Percentiles rank a stretch among this genome's conserved stretches.
Evolutionary conservation across 2,888 invertebrate species (phyloP).

Genomic region (Therioaphis trifolii): DNA sequence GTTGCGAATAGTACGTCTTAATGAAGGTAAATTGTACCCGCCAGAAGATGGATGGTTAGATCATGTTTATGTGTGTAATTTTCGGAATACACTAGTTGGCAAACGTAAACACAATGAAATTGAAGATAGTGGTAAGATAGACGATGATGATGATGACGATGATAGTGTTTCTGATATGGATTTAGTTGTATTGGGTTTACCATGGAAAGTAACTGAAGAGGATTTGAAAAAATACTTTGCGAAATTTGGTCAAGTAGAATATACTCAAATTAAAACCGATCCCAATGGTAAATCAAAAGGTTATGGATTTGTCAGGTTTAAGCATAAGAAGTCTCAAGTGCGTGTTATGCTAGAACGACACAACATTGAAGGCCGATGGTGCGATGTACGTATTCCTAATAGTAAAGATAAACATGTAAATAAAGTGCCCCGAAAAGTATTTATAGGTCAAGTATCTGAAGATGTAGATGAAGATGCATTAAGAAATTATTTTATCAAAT

Average conservation of each 20-base stretch:
- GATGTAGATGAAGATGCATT: slow-evolving; percentile 91
- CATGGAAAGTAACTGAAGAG: slow-evolving; percentile 98
- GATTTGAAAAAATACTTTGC: slow-evolving; percentile 96
- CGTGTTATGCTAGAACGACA: slow-evolving; percentile 95
- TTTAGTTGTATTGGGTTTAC: slow-evolving; percentile 95
- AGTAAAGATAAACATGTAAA: slow-evolving; percentile 70
- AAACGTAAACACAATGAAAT: slow-evolving; percentile 96
- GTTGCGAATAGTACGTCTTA: slow-evolving; percentile 81
- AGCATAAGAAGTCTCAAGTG: slow-evolving; percentile 94
- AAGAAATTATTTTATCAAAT: slow-evolving; percentile 88
- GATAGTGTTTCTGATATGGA: slow-evolving; percentile 96
- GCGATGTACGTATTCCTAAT: slow-evolving; percentile 98
- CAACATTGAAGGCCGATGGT: slow-evolving; percentile 97
- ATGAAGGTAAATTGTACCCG: slow-evolving; percentile 91
- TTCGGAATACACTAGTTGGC: slow-evolving; percentile 75
- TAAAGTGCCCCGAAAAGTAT: slow-evolving; percentile 83
- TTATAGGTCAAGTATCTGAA: slow-evolving; percentile 94
- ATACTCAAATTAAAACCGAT: slow-evolving; percentile 72
- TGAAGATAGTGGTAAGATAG: slow-evolving; percentile 88
- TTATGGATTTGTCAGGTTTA: slow-evolving; percentile 97
- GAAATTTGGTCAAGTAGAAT: slow-evolving; percentile 95
- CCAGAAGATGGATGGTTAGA: slow-evolving; percentile 90
- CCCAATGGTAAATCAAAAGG: slow-evolving; percentile 80
- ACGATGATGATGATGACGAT: slow-evolving; percentile 87
- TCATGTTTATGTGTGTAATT: slow-evolving; percentile 73